Conservation (phyloP, 1,140 invertebrate genomes). For the Halesus radiatus region DNA sequence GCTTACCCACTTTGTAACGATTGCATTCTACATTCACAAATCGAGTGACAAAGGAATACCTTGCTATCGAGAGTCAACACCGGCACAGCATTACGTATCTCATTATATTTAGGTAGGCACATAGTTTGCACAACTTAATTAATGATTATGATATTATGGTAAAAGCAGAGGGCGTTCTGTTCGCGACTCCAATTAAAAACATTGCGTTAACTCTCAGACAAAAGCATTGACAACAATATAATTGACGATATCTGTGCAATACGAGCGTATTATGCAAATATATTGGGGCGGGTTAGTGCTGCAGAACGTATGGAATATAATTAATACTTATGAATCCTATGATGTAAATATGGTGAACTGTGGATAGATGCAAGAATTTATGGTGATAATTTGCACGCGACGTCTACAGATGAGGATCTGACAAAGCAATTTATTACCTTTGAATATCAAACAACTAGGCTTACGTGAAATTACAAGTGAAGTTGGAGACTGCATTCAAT, state of each 20-base stretch:
- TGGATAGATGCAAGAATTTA: slow-evolving; percentile 18
- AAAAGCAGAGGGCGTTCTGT: slow-evolving; percentile 7
- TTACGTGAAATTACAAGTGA: too few relatives aligned
- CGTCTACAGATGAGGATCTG: slow-evolving; percentile 6
- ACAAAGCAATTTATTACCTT: slow-evolving; percentile 9
- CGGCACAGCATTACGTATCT: too few relatives aligned
- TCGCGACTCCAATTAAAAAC: slow-evolving; percentile 28
- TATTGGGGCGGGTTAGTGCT: not conserved
- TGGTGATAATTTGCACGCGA: slow-evolving; percentile 28
- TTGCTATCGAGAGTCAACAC: too few relatives aligned
- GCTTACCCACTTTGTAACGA: too few relatives aligned
- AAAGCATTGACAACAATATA: slow-evolving; percentile 33
- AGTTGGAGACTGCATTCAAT: too few relatives aligned
- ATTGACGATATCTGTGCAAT: slow-evolving; percentile 22
- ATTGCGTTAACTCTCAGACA: slow-evolving; percentile 5
- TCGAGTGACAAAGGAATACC: too few relatives aligned
- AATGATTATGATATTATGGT: slow-evolving; percentile 36
- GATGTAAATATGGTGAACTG: too few relatives aligned
- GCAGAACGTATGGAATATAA: too few relatives aligned
- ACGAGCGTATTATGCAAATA: slow-evolving; percentile 25
- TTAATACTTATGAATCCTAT: too few relatives aligned
- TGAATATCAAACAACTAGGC: not conserved
- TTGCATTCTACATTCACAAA: too few relatives aligned
- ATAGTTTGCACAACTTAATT: slow-evolving; percentile 26
- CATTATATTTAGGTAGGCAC: not conserved